Evolutionary conservation across 2,797 vertebrate species (phyloP).

Genomic region (Balearica regulorum): DNA sequence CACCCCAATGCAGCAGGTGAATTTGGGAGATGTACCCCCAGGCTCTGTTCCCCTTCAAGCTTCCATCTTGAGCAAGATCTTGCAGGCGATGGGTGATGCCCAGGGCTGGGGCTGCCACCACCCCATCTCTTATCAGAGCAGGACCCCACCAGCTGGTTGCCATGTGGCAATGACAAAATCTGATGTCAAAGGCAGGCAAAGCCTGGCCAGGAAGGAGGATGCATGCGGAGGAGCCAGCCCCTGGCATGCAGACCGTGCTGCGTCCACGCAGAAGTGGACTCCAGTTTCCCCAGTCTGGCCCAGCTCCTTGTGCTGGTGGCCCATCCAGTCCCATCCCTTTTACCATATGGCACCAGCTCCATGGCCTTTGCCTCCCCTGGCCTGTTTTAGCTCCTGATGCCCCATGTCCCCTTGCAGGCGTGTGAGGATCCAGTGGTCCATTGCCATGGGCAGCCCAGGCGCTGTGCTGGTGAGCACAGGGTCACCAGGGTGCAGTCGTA

Average conservation of each 20-base stretch:
- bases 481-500: neutral
- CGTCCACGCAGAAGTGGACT: neutral
- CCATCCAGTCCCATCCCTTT: neutral
- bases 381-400: neutral
- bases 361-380: neutral
- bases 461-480: rapidly evolving
- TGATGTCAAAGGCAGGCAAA: neutral
- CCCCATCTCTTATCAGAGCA: neutral
- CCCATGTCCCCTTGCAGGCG: rapidly evolving
- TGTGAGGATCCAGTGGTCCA: neutral
- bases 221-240: neutral
- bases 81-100: neutral
- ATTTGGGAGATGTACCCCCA: neutral
- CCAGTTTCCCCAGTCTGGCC: neutral
- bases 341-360: neutral
- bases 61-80: neutral
- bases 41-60: neutral
- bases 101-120: neutral
- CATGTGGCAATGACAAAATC: neutral
- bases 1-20: rapidly evolving
- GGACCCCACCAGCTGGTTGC: neutral
- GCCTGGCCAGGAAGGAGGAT: neutral
- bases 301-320: neutral
- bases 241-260: rapidly evolving
- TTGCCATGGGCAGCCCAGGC: neutral